Evolutionary conservation across 1,140 invertebrate genomes (phyloP), one percentile per base, ranked within the genome.

Genomic region (Orius laevigatus): DNA sequence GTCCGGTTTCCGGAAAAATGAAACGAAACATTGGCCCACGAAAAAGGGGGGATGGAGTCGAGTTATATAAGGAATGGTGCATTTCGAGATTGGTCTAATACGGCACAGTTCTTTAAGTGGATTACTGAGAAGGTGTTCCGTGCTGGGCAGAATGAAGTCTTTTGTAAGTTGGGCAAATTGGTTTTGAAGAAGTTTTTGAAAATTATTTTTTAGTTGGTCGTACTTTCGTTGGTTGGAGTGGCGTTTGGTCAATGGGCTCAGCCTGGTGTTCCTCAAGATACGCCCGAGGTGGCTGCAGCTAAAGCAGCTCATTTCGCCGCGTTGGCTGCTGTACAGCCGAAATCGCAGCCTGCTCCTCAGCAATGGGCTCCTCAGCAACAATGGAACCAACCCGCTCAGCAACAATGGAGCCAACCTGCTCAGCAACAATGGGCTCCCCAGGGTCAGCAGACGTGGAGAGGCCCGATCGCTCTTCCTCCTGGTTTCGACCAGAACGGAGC

Each of bases 401-500:
- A 42, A 10, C 16, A 46, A 9, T 46, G 31, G 46, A 5, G 1
- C 5, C 20, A 1, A 5, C 31, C 14, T 3, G 1, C 19, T 12
- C 0, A 31, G 10, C 14, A 48, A n/a, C 16, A 44, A 11, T 46
- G 49, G 42, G 31, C 25, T 36, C 16, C 32, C 38, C 25, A 42
- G 18, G 16, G 8, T 12, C 49, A 50, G 14, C 19, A 31, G 31
- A 64, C 70, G 51, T 62, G 65, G 45, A 64, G 64, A 55, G 65
- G 70, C 49, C 66, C 66, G 53, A 58, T 62, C 39, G 65, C 65
- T 52, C 63, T 61, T 46, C 53, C 50, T 44, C 56, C 56, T 6
- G 72, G 73, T 51, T 73, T 61, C 47, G 69, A 63, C 12, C 60
- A 56, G 44, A 63, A 60, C 31, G 66, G 54, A 15, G 53, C 54